These are phyloP conservation scores for Sylvilagus floridanus DNA, from an alignment of 2,797 vertebrate species.

Conservation along the genomic window DNA sequence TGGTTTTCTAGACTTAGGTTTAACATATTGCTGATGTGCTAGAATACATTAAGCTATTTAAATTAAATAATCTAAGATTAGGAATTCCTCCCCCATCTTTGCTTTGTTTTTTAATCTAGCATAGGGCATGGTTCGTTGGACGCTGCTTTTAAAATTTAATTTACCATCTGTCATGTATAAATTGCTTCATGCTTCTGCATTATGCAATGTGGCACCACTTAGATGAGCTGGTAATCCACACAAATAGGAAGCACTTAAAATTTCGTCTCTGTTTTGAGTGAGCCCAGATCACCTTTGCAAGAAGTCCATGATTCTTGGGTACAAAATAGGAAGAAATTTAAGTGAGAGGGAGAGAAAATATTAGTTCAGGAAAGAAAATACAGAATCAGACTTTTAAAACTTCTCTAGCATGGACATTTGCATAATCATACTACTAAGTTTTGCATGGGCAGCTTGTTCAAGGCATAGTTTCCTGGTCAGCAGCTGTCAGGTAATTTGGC, in stretches of 20 bases:
- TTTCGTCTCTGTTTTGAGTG: background rate
- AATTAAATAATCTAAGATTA: background rate
- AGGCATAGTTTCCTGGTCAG: background rate
- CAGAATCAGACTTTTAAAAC: background rate
- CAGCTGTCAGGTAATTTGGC: background rate
- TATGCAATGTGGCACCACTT: no score
- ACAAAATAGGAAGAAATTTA: background rate
- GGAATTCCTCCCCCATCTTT: background rate
- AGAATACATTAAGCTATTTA: background rate
- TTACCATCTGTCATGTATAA: background rate
- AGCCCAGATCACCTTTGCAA: background rate
- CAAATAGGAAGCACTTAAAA: background rate
- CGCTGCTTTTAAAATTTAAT: background rate
- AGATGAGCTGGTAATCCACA: background rate
- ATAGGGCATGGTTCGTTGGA: background rate
- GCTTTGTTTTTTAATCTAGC: background rate
- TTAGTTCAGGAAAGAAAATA: background rate
- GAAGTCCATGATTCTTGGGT: background rate
- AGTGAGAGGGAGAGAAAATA: background rate
- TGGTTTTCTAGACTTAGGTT: background rate
- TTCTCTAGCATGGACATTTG: background rate
- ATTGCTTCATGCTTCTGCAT: background rate
- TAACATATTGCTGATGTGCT: background rate
- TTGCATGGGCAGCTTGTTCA: background rate
- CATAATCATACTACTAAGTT: background rate